Percentiles rank a stretch among this genome's conserved stretches.
These are phyloP conservation scores for Hippoglossus hippoglossus DNA, from an alignment of 2,797 vertebrate genomes.

Conservation along the genomic window DNA sequence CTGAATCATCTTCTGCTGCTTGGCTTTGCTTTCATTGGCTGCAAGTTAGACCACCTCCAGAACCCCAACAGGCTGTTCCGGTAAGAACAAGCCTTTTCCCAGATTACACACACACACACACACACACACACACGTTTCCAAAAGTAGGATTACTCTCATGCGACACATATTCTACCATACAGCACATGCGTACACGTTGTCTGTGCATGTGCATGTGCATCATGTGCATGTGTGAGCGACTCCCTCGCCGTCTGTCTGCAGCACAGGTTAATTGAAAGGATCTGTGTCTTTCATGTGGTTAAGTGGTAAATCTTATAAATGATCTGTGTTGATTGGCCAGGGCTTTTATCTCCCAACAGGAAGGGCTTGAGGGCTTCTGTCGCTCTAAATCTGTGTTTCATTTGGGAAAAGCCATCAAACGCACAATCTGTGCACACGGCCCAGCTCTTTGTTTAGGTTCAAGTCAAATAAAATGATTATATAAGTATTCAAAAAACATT, in stretches of 20 bases:
- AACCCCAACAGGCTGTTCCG: constrained; percentile 67
- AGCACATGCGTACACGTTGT: background rate
- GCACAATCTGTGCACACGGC: background rate
- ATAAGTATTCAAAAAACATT: constrained; percentile 9
- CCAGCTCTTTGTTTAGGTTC: constrained; percentile 16
- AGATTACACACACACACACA: constrained; percentile 49
- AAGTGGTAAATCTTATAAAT: constrained; percentile 37
- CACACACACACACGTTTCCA: constrained; percentile 14
- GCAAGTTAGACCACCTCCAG: constrained; percentile 63
- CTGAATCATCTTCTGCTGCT: constrained; percentile 63
- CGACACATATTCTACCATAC: constrained; percentile 9
- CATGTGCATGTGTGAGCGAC: background rate
- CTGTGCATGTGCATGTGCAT: background rate
- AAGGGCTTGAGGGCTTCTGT: constrained; percentile 60
- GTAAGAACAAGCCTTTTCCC: constrained; percentile 73
- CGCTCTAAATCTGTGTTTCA: constrained; percentile 64
- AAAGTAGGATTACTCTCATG: constrained; percentile 9
- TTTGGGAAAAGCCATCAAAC: constrained; percentile 62
- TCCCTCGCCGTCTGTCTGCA: constrained; percentile 13
- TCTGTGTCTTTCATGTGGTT: constrained; percentile 59
- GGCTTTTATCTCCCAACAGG: constrained; percentile 69
- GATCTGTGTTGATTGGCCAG: constrained; percentile 56
- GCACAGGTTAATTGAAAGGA: constrained; percentile 5
- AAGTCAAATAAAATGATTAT: constrained; percentile 5
- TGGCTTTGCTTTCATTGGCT: constrained; percentile 69